Evolutionary conservation across 2,797 vertebrate genomes (phyloP).

Genomic region (Lepidocolaptes lacrymiger): DNA sequence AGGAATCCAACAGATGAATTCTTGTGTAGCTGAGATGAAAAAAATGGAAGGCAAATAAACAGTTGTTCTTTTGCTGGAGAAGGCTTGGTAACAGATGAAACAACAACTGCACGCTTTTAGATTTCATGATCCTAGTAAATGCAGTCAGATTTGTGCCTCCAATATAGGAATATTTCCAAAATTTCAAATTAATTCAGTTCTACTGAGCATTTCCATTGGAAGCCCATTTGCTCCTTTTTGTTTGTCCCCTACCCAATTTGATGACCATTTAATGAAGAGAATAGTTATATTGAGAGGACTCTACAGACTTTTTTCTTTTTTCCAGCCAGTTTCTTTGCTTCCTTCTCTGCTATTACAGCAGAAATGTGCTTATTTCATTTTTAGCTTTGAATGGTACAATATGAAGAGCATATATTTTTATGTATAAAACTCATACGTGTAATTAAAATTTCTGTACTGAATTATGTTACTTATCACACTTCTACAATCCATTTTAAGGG

Average conservation of each 20-base stretch:
- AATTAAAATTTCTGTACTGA: neutral
- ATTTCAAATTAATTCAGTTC: neutral
- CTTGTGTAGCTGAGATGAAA: neutral
- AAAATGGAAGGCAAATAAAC: neutral
- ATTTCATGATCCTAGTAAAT: neutral
- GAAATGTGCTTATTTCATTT: neutral
- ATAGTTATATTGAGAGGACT: neutral
- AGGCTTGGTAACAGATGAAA: constrained; percentile 38
- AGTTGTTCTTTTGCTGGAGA: constrained; percentile 34
- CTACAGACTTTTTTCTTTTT: neutral
- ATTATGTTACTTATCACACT: neutral
- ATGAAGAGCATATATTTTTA: neutral
- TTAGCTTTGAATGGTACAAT: neutral
- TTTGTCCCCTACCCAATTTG: neutral
- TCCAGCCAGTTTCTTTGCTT: neutral
- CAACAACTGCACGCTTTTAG: neutral
- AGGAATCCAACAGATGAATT: neutral
- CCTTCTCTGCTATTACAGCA: neutral
- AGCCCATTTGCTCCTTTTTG: neutral
- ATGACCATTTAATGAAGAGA: neutral
- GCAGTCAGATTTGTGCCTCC: neutral
- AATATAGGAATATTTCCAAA: neutral
- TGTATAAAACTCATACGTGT: neutral
- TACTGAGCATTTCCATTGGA: neutral
- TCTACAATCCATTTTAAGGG: neutral